Percentiles rank a stretch among this genome's conserved stretches.
These are phyloP conservation scores for Aurelia aurita DNA, from an alignment of 30 jellyfish, hydroid and myxozoan genomes.

Conservation along the genomic window DNA sequence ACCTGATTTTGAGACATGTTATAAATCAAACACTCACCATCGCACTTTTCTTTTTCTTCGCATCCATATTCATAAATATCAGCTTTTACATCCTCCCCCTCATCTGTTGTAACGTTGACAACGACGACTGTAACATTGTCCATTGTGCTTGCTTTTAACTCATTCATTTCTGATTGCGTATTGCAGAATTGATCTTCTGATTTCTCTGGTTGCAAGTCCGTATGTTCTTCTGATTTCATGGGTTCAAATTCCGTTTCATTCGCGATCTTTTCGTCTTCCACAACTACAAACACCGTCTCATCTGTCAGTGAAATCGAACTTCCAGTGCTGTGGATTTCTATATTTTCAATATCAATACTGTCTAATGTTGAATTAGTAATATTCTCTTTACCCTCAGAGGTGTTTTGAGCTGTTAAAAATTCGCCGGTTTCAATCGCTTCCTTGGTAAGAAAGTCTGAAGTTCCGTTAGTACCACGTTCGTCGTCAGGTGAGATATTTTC, in stretches of 20 bases:
- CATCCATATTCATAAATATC: constrained; percentile 65
- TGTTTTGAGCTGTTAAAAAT: neutral
- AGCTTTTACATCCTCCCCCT: constrained; percentile 74
- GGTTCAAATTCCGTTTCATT: neutral
- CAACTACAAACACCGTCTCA: neutral
- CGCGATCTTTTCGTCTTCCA: neutral
- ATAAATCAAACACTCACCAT: no score
- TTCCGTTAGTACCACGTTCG: neutral
- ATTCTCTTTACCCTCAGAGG: neutral
- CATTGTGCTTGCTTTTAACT: constrained; percentile 6
- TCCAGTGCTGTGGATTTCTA: constrained; percentile 9
- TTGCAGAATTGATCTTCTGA: neutral
- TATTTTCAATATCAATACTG: constrained; percentile 27
- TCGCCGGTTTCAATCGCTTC: neutral
- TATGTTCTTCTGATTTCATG: no score
- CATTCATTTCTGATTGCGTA: constrained; percentile 7
- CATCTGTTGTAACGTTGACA: constrained; percentile 74
- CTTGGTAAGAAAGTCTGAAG: neutral
- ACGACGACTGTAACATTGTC: constrained; percentile 58
- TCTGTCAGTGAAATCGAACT: constrained; percentile 6
- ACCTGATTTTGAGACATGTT: no score
- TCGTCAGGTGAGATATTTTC: neutral
- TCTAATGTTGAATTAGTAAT: constrained; percentile 15
- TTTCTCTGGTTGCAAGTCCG: neutral
- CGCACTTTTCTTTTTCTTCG: neutral